Conservation (phyloP, 92 coral and sea anemone genomes). For the Parazoanthus atlanticus region DNA sequence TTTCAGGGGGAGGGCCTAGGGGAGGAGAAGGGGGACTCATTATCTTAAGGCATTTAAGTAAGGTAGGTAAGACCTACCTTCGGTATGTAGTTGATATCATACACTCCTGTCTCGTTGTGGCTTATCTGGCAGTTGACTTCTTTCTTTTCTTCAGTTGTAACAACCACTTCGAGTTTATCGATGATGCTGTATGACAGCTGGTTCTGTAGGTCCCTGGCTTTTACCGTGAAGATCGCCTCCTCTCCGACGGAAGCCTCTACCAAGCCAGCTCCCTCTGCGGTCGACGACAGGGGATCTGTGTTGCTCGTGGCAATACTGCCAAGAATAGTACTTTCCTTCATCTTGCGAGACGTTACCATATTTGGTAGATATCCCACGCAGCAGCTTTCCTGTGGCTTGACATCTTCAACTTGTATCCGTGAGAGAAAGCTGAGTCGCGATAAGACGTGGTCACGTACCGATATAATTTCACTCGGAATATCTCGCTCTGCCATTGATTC, state of each 20-base stretch:
- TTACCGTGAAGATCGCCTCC: slow-evolving; percentile 72
- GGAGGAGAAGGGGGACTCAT: not conserved
- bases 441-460: slow-evolving; percentile 59
- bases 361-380: slow-evolving; percentile 81
- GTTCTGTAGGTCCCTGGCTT: slow-evolving; percentile 77
- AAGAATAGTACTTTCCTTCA: slow-evolving; percentile 63
- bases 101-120: slow-evolving; percentile 69
- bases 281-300: slow-evolving; percentile 71
- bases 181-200: slow-evolving; percentile 76
- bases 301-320: slow-evolving; percentile 82
- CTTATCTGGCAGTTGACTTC: slow-evolving; percentile 41
- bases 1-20: not conserved
- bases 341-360: slow-evolving; percentile 65
- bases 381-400: slow-evolving; percentile 76
- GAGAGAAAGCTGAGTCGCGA: slow-evolving; percentile 67
- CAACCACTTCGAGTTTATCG: slow-evolving; percentile 60
- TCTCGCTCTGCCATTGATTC: slow-evolving; percentile 65
- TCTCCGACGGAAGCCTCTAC: slow-evolving; percentile 78
- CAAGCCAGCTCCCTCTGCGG: slow-evolving; percentile 75
- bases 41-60: no score
- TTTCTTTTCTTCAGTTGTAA: slow-evolving; percentile 55
- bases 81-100: slow-evolving; percentile 71
- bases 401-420: slow-evolving; percentile 59
- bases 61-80: not conserved
- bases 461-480: slow-evolving; percentile 68